These are phyloP conservation scores for Sternarchorhynchus goeldii DNA, from an alignment of 2,797 vertebrate genomes.

Conservation along the genomic window DNA sequence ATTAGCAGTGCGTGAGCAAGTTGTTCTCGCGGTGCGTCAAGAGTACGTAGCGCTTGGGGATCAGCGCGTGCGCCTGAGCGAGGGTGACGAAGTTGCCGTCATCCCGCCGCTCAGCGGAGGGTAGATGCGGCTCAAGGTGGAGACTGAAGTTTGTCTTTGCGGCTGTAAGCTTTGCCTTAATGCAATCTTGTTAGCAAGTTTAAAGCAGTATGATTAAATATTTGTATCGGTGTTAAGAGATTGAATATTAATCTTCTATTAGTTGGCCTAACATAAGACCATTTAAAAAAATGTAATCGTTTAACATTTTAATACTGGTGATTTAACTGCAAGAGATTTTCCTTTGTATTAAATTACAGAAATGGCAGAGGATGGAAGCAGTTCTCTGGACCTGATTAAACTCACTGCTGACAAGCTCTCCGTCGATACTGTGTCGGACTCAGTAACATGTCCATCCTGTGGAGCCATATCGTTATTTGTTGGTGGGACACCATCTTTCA, in stretches of 20 bases:
- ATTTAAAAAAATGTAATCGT: too few species aligned
- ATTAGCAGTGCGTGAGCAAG: slow-evolving; percentile 75
- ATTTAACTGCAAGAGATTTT: background rate
- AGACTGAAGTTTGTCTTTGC: too few species aligned
- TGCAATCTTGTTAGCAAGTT: too few species aligned
- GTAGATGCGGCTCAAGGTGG: slow-evolving; percentile 61
- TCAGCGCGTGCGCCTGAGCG: slow-evolving; percentile 75
- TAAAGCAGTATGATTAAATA: too few species aligned
- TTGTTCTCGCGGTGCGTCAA: slow-evolving; percentile 87
- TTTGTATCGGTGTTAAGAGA: too few species aligned
- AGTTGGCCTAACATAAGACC: too few species aligned
- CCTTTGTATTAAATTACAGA: slow-evolving; percentile 22
- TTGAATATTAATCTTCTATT: too few species aligned
- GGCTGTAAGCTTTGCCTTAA: too few species aligned
- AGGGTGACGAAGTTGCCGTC: slow-evolving; percentile 91
- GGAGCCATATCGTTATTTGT: slow-evolving; percentile 89
- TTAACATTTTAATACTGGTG: too few species aligned
- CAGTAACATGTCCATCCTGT: slow-evolving; percentile 80
- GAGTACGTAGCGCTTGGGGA: slow-evolving; percentile 87
- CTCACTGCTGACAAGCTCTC: slow-evolving; percentile 81
- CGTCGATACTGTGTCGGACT: slow-evolving; percentile 77
- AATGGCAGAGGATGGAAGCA: slow-evolving; percentile 66
- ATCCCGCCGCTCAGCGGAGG: slow-evolving; percentile 94
- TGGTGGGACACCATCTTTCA: slow-evolving; percentile 71
- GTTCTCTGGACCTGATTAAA: slow-evolving; percentile 76